Percentiles rank a stretch among this genome's conserved stretches.
phyloP scores from a whole-genome alignment of 1,140 invertebrate species.

The Micrasema minimum region DNA sequence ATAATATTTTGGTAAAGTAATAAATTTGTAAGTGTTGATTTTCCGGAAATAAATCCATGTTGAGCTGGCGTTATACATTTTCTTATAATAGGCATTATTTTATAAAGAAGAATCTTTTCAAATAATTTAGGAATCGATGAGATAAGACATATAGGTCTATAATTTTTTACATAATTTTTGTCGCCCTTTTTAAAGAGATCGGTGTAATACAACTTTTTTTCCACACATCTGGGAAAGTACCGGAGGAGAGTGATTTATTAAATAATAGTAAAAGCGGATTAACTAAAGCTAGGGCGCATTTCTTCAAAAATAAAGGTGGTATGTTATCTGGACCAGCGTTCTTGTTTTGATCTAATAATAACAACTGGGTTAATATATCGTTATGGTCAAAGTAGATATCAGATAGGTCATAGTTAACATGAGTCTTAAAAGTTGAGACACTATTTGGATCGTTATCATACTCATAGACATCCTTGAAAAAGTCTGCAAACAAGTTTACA shows the following conservation, averaged over 20 bases:
- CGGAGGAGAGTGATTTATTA: not conserved
- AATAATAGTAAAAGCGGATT: not conserved
- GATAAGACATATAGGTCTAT: not conserved
- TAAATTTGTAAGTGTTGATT: too few species aligned
- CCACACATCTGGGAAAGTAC: not conserved
- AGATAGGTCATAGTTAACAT: not conserved
- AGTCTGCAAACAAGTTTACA: not conserved
- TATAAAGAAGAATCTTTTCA: too few species aligned
- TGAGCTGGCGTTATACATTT: too few species aligned
- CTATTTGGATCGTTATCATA: not conserved
- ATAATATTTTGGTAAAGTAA: too few species aligned
- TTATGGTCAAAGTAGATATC: not conserved
- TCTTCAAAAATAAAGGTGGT: not conserved
- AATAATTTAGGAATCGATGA: too few species aligned
- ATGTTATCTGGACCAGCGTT: conserved; percentile 2
- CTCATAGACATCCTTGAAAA: too few species aligned
- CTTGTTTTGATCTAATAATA: not conserved
- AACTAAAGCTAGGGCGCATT: not conserved
- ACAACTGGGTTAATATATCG: too few species aligned
- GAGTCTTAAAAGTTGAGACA: not conserved
- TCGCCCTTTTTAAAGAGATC: not conserved
- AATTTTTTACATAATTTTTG: not conserved
- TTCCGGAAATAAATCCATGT: too few species aligned
- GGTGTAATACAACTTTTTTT: not conserved
- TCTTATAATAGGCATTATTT: too few species aligned